phyloP scores from a whole-genome alignment of 1,140 invertebrate genomes.

The Parapsyche elsis region DNA sequence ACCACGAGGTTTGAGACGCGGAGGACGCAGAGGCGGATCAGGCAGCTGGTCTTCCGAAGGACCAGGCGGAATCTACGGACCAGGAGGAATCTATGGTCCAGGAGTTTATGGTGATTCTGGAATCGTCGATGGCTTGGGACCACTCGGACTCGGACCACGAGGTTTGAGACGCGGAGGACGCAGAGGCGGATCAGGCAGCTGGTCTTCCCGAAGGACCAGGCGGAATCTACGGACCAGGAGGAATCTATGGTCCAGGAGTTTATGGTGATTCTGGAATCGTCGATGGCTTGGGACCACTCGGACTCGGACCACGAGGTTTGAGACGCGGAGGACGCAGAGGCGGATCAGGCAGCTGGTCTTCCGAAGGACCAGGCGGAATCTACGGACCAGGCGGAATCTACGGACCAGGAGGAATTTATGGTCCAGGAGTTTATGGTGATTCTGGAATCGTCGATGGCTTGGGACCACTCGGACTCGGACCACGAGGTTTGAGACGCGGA shows the following conservation, averaged over 20 bases:
- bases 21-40: conserved; percentile 25
- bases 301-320: background rate
- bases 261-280: background rate
- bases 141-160: background rate
- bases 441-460: background rate
- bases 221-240: background rate
- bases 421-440: background rate
- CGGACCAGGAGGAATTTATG: background rate
- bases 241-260: background rate
- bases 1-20: too few species aligned
- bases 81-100: background rate
- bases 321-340: conserved; percentile 24
- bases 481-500: background rate
- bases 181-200: background rate
- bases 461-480: background rate
- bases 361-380: background rate
- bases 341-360: background rate
- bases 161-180: background rate
- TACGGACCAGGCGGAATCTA: background rate
- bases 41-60: conserved; percentile 11
- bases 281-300: background rate
- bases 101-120: background rate
- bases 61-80: background rate
- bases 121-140: background rate
- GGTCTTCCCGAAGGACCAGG: background rate